Evolutionary conservation across 2,888 invertebrate species (phyloP).

Genomic region (Gibbula magus): DNA sequence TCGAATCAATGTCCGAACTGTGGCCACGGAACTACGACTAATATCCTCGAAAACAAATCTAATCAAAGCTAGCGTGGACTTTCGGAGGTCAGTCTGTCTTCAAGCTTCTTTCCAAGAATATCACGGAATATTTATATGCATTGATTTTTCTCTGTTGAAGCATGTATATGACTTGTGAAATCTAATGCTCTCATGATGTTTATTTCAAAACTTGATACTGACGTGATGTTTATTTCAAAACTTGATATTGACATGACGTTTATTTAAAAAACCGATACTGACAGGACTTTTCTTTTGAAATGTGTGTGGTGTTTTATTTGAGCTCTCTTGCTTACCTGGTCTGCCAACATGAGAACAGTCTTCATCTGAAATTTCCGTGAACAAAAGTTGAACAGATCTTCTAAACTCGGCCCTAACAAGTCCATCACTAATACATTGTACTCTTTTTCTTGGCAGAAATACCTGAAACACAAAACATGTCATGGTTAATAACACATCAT

Average conservation of each 20-base stretch:
- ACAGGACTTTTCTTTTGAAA: not conserved
- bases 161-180: not conserved
- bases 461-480: conserved; percentile 31
- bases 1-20: too few species aligned
- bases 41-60: too few species aligned
- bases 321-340: conserved; percentile 77
- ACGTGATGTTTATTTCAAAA: not conserved
- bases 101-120: too few species aligned
- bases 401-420: conserved; percentile 82
- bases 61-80: too few species aligned
- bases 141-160: too few species aligned
- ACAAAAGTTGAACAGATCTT: conserved; percentile 95
- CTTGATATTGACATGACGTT: not conserved
- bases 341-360: conserved; percentile 99
- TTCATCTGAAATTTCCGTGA: conserved; percentile 99
- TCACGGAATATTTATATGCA: too few species aligned
- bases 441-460: conserved; percentile 88
- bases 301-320: not conserved
- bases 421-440: conserved; percentile 99
- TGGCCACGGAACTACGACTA: too few species aligned
- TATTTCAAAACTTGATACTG: not conserved
- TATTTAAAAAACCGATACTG: not conserved
- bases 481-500: not conserved
- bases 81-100: too few species aligned
- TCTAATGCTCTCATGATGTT: not conserved